These are phyloP conservation scores for Leptinotarsa undecemlineata DNA, from an alignment of 1,140 invertebrate genomes.

Conservation along the genomic window DNA sequence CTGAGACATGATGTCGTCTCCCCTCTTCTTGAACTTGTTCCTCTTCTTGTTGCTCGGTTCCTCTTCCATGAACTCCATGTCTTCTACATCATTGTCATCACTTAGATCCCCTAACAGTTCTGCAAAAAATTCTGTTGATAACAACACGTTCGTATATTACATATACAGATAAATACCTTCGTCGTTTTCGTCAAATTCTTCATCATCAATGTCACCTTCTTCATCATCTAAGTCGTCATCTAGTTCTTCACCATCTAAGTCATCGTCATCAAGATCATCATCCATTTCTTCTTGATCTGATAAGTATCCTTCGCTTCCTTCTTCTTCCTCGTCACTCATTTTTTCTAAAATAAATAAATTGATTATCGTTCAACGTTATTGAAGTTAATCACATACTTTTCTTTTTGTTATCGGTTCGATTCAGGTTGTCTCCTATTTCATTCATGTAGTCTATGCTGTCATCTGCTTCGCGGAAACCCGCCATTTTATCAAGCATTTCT, in stretches of 20 bases:
- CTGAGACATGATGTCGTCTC: conserved; percentile 42
- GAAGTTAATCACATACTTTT: conserved; percentile 32
- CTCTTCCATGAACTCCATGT: conserved; percentile 37
- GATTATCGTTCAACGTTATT: not conserved
- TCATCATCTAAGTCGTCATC: conserved; percentile 50
- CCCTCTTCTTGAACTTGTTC: conserved; percentile 39
- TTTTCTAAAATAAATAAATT: conserved; percentile 18
- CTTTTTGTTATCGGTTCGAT: conserved; percentile 52
- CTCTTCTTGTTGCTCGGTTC: conserved; percentile 32
- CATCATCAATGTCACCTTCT: conserved; percentile 55
- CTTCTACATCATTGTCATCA: conserved; percentile 43
- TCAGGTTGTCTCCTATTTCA: conserved; percentile 58
- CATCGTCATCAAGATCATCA: conserved; percentile 55
- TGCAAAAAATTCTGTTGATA: conserved; percentile 12
- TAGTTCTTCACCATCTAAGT: conserved; percentile 54
- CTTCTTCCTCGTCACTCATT: conserved; percentile 54
- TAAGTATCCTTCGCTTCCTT: conserved; percentile 47
- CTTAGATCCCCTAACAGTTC: conserved; percentile 42
- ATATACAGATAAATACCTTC: conserved; percentile 33
- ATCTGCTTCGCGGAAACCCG: conserved; percentile 52
- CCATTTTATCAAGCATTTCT: conserved; percentile 73
- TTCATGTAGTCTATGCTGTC: conserved; percentile 64
- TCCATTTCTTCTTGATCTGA: conserved; percentile 56
- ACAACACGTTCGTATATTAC: not conserved
- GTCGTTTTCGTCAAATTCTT: conserved; percentile 53